These are phyloP conservation scores for Syngnathus floridae DNA, from an alignment of 2,113 vertebrate genomes.

Conservation along the genomic window DNA sequence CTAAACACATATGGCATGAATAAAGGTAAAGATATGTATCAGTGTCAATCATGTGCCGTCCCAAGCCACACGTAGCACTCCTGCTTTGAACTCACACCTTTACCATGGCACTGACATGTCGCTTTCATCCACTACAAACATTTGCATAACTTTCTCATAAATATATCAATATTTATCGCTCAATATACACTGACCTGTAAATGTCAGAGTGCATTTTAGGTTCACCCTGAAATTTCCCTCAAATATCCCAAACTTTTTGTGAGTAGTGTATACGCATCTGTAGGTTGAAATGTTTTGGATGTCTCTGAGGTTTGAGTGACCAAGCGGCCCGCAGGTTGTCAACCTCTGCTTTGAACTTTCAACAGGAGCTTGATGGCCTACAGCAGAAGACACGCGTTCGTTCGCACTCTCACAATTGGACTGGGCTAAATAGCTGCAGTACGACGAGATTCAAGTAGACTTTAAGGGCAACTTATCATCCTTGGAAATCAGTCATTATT, in stretches of 20 bases:
- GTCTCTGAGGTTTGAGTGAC: background rate
- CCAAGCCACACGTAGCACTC: no score
- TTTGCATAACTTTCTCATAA: background rate
- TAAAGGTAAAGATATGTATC: background rate
- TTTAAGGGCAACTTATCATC: background rate
- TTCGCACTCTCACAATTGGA: background rate
- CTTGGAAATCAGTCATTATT: constrained; percentile 13
- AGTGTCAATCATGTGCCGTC: no score
- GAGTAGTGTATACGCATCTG: background rate
- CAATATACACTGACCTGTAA: background rate
- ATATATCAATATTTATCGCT: background rate
- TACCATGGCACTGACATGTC: no score
- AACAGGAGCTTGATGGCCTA: no score
- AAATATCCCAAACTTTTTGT: background rate
- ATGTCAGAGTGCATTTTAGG: background rate
- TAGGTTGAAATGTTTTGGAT: background rate
- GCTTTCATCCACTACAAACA: background rate
- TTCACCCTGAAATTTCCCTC: background rate
- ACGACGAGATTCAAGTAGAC: background rate
- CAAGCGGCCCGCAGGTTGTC: background rate
- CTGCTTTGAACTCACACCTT: no score
- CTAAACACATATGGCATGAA: constrained; percentile 3
- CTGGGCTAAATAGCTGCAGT: background rate
- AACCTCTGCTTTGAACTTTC: no score
- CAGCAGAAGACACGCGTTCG: background rate